These are phyloP conservation scores for Frankliniella fusca DNA, from an alignment of 2,888 invertebrate genomes.

Conservation along the genomic window DNA sequence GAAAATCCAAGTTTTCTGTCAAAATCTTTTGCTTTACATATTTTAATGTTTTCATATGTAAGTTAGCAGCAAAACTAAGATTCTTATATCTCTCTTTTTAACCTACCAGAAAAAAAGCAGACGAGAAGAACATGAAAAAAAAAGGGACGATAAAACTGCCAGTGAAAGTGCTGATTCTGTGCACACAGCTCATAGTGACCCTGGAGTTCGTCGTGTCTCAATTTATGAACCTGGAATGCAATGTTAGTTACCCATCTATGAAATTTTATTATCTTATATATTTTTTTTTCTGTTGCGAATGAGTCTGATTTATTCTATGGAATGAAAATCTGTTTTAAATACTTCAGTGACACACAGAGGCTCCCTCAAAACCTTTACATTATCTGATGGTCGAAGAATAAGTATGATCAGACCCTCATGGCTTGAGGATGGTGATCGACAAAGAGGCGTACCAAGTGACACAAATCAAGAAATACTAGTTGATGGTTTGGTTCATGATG, in stretches of 20 bases:
- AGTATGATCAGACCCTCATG: background rate
- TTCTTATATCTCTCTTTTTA: background rate
- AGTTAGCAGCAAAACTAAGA: background rate
- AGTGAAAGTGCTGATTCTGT: background rate
- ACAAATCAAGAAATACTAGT: background rate
- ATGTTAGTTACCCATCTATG: background rate
- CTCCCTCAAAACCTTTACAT: background rate
- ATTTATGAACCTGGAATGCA: conserved; percentile 14
- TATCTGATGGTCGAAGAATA: conserved; percentile 5
- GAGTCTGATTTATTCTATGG: background rate
- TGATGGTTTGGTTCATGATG: background rate
- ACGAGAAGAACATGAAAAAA: background rate
- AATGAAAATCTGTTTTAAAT: background rate
- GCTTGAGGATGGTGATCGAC: conserved; percentile 5
- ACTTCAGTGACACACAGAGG: background rate
- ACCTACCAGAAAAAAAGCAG: background rate
- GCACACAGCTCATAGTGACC: conserved; percentile 1
- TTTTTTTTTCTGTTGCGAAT: background rate
- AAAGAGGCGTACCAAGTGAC: background rate
- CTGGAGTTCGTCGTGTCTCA: background rate
- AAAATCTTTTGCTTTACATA: too few species aligned
- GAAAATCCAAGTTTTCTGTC: background rate
- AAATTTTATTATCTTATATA: too few species aligned
- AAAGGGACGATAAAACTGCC: background rate
- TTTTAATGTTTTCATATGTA: too few species aligned